Evolutionary conservation across 1,140 invertebrate genomes (phyloP).

Genomic region (Diploscapter pachys): DNA sequence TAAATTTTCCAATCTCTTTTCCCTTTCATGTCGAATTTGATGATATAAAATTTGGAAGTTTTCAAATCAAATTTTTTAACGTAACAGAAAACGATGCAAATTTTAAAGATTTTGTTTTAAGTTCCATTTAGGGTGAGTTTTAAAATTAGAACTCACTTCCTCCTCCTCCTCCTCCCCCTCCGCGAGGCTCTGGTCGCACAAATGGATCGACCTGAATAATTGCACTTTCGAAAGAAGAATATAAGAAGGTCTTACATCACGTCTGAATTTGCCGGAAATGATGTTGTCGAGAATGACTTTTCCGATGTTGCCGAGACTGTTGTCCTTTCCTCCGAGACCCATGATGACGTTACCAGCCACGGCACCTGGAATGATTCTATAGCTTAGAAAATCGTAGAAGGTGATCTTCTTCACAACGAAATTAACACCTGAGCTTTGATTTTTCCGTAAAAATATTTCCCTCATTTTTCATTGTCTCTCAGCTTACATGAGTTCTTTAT

Average conservation of each 20-base stretch:
- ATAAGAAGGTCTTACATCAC: conserved; percentile 43
- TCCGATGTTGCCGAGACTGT: conserved; percentile 53
- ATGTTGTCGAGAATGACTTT: conserved; percentile 58
- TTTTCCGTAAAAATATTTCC: too few species aligned
- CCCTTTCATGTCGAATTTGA: conserved; percentile 2
- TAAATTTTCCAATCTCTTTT: not conserved
- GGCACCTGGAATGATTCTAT: not conserved
- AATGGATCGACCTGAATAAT: conserved; percentile 53
- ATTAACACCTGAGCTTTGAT: too few species aligned
- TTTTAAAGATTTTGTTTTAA: too few species aligned
- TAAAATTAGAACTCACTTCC: too few species aligned
- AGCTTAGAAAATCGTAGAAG: not conserved
- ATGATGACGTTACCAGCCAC: conserved; percentile 45
- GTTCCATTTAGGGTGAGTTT: too few species aligned
- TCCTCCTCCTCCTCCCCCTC: conserved; percentile 24
- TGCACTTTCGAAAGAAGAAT: not conserved
- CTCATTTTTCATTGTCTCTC: too few species aligned
- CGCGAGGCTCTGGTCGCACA: conserved; percentile 48
- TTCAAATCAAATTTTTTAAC: not conserved
- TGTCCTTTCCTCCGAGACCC: conserved; percentile 54
- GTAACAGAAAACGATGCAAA: too few species aligned
- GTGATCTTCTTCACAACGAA: too few species aligned
- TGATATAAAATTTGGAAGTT: conserved; percentile 5
- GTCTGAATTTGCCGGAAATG: conserved; percentile 53
- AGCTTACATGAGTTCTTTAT: too few species aligned